Conservation (phyloP, 2,797 vertebrate genomes). For the Paratrypauchen microcephalus region DNA sequence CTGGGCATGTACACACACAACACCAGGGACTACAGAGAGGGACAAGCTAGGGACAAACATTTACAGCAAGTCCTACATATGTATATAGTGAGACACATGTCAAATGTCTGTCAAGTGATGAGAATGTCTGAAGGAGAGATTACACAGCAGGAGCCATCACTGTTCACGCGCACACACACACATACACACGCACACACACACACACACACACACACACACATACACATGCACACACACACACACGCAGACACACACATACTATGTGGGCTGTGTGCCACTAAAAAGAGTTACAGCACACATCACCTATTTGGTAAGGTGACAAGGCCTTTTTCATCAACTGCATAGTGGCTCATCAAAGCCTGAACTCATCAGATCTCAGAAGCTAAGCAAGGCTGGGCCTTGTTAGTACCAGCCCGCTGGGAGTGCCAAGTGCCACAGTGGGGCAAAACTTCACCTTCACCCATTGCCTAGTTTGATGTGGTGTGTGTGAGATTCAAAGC, state of each 20-base stretch:
- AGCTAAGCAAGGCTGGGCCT: no score
- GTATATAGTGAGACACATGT: conserved; percentile 5
- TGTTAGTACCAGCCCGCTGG: no score
- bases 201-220: no score
- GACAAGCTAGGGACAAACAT: conserved; percentile 5
- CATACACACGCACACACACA: no score
- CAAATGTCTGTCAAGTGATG: background rate
- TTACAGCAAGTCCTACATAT: conserved; percentile 4
- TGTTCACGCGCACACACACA: conserved; percentile 24
- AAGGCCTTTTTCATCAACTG: background rate
- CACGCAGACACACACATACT: no score
- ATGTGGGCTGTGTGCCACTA: conserved; percentile 31
- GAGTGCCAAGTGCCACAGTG: no score
- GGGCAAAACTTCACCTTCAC: no score
- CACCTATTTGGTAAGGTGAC: background rate
- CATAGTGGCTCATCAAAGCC: no score
- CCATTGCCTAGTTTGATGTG: no score
- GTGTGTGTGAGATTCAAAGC: no score
- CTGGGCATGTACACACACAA: conserved; percentile 70
- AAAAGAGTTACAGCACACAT: background rate
- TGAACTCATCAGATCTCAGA: no score
- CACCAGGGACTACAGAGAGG: background rate
- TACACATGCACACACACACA: no score
- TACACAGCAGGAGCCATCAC: conserved; percentile 24
- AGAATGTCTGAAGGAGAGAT: conserved; percentile 16